phyloP scores from a whole-genome alignment of 2,888 invertebrate genomes.

The Lymantria monacha region DNA sequence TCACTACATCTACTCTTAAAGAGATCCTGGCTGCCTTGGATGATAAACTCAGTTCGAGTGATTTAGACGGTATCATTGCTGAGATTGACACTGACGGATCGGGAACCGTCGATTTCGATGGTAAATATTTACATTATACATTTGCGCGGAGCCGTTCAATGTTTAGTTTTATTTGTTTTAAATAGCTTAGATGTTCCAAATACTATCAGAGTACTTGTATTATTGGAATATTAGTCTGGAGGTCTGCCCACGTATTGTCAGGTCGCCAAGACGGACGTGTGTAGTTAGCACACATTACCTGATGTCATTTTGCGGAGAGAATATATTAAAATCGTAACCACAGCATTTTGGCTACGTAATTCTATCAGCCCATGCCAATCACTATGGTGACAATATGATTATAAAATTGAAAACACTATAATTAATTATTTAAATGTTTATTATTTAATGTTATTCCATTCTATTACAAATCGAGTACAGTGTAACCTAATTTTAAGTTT shows the following conservation, averaged over 20 bases:
- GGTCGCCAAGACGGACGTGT: slow-evolving; percentile 26
- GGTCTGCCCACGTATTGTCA: slow-evolving; percentile 29
- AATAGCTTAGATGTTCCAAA: slow-evolving; percentile 14
- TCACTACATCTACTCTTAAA: slow-evolving; percentile 94
- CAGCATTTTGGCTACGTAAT: slow-evolving; percentile 30
- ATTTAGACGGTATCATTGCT: slow-evolving; percentile 97
- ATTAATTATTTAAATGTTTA: too few relatives aligned
- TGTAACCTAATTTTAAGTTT: too few relatives aligned
- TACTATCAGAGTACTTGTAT: slow-evolving; percentile 13
- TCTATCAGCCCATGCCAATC: slow-evolving; percentile 17
- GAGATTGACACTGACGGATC: slow-evolving; percentile 99
- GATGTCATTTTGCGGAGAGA: slow-evolving; percentile 27
- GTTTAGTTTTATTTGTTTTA: slow-evolving; percentile 3
- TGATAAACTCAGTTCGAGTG: slow-evolving; percentile 95
- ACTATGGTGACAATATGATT: slow-evolving; percentile 3
- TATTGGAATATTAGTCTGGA: slow-evolving; percentile 29
- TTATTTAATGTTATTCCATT: too few relatives aligned
- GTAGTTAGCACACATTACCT: slow-evolving; percentile 12
- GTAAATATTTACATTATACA: slow-evolving; percentile 71
- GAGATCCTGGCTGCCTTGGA: slow-evolving; percentile 96
- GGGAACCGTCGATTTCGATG: slow-evolving; percentile 99
- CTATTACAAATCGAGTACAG: too few relatives aligned
- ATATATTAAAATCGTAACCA: slow-evolving; percentile 32
- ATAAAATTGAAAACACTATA: too few relatives aligned
- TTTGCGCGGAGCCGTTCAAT: slow-evolving; percentile 1